Percentiles rank a stretch among this genome's conserved stretches.
Evolutionary conservation across 2,113 vertebrate species (phyloP).

Genomic region (Megaceryle torquata): DNA sequence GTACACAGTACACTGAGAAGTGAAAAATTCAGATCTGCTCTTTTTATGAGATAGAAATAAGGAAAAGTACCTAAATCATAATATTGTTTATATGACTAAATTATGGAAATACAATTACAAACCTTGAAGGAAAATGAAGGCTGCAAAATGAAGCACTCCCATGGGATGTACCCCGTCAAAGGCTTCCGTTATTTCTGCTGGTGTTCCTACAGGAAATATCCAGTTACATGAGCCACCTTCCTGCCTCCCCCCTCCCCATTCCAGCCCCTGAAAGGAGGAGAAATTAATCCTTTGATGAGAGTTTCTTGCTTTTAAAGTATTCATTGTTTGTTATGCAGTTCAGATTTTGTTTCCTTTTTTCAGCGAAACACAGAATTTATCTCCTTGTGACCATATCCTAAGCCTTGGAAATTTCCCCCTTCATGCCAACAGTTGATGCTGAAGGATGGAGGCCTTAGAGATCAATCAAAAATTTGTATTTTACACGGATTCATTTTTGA

Average conservation of each 20-base stretch:
- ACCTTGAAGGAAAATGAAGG: neutral
- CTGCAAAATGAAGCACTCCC: neutral
- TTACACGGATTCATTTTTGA: neutral
- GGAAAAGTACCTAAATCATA: neutral
- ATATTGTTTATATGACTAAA: neutral
- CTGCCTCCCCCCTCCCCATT: neutral
- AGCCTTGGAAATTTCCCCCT: neutral
- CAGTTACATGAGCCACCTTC: neutral
- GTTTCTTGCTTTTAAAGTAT: neutral
- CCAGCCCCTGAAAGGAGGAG: neutral
- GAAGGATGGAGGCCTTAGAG: neutral
- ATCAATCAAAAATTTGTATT: neutral
- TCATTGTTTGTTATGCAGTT: neutral
- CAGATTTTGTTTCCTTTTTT: neutral
- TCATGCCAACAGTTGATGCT: neutral
- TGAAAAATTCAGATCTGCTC: neutral
- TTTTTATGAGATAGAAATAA: neutral
- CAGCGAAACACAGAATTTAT: neutral
- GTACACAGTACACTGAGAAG: neutral
- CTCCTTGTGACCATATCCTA: neutral
- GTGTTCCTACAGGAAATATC: neutral
- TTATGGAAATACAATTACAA: neutral
- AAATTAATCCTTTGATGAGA: neutral
- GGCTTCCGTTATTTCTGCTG: neutral
- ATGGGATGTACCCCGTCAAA: neutral